Evolutionary conservation across 2,797 vertebrate genomes (phyloP).

Genomic region (Acanthurus tractus): DNA sequence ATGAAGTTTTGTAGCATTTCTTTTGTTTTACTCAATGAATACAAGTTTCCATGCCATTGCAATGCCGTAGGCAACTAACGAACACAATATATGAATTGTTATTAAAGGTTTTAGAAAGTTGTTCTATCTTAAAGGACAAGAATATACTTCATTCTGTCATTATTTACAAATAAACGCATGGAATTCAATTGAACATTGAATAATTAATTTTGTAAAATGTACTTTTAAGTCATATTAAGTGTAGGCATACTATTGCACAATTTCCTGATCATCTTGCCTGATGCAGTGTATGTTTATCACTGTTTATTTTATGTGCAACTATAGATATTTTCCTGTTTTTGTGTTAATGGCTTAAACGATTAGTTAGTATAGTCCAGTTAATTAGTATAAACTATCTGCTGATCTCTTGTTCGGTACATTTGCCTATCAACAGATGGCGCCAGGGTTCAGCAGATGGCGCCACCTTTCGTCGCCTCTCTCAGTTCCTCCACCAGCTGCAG

Average conservation of each 20-base stretch:
- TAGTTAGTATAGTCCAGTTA: not conserved
- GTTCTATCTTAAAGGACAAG: no score
- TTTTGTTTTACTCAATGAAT: not conserved
- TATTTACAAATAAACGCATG: no score
- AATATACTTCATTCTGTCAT: no score
- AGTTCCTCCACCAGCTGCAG: constrained; percentile 23
- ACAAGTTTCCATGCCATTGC: not conserved
- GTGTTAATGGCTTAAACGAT: no score
- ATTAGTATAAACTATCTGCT: not conserved
- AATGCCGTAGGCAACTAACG: not conserved
- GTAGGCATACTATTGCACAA: no score
- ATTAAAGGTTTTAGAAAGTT: not conserved
- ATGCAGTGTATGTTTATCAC: no score
- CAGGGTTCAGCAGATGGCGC: not conserved
- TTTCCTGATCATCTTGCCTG: no score
- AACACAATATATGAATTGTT: not conserved
- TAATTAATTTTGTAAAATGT: no score
- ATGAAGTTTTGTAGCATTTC: not conserved
- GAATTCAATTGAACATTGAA: no score
- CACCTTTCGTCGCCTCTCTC: not conserved
- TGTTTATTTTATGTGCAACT: no score
- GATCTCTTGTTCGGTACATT: not conserved
- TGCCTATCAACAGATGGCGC: constrained; percentile 49
- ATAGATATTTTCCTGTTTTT: no score
- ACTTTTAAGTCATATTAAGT: no score